Percentiles rank a stretch among this genome's conserved stretches.
phyloP scores from a whole-genome alignment of 2,113 vertebrate species.

The Cephalopholis sonnerati region DNA sequence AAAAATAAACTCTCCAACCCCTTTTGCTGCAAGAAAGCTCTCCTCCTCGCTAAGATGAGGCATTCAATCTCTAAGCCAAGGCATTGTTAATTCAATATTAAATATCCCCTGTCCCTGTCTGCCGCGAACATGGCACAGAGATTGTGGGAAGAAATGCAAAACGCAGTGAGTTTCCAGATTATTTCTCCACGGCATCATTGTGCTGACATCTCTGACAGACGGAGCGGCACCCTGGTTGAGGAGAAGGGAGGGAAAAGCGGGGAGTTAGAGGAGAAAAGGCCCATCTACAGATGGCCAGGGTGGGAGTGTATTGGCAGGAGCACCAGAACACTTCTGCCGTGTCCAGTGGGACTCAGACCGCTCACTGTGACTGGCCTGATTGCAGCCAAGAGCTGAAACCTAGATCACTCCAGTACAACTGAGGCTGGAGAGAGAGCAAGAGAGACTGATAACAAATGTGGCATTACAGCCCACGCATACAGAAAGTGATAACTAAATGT shows the following conservation, averaged over 20 bases:
- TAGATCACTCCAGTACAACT: conserved; percentile 73
- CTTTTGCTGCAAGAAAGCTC: conserved; percentile 36
- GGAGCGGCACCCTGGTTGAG: conserved; percentile 60
- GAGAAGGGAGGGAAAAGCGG: conserved; percentile 58
- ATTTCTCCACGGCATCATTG: conserved; percentile 45
- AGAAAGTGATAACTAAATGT: conserved; percentile 68
- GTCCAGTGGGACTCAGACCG: conserved; percentile 81
- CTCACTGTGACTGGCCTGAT: conserved; percentile 78
- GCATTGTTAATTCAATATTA: conserved; percentile 43
- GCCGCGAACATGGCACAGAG: conserved; percentile 21
- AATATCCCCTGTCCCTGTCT: conserved; percentile 28
- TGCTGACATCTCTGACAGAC: conserved; percentile 76
- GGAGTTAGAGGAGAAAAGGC: conserved; percentile 76
- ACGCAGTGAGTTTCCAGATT: conserved; percentile 38
- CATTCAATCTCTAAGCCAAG: conserved; percentile 19
- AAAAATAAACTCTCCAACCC: conserved; percentile 44
- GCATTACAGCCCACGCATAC: conserved; percentile 63
- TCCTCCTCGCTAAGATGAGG: conserved; percentile 19
- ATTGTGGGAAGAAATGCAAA: conserved; percentile 39
- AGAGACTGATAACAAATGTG: conserved; percentile 74
- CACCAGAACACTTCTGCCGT: conserved; percentile 80
- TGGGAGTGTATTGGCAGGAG: conserved; percentile 84
- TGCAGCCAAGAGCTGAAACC: conserved; percentile 78
- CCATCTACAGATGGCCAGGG: conserved; percentile 84
- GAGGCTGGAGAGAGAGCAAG: conserved; percentile 69